phyloP scores from a whole-genome alignment of 2,113 vertebrate genomes.

The Hemibagrus wyckioides region DNA sequence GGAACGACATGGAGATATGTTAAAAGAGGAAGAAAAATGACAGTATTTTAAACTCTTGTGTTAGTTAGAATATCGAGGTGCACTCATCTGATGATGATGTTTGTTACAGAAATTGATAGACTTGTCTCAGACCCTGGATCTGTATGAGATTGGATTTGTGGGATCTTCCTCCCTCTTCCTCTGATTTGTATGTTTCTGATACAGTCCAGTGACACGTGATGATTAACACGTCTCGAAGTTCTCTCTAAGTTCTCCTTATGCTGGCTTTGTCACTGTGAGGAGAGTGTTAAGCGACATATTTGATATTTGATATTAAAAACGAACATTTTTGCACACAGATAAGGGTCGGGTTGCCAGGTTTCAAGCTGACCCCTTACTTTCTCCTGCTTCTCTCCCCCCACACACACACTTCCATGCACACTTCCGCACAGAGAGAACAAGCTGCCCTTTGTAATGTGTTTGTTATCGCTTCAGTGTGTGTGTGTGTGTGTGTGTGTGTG shows the following conservation, averaged over 20 bases:
- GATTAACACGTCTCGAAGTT: neutral
- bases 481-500: constrained; percentile 7
- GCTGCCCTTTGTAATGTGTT: constrained; percentile 12
- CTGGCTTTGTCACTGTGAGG: neutral
- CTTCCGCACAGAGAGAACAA: constrained; percentile 6
- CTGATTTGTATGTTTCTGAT: neutral
- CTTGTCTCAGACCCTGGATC: neutral
- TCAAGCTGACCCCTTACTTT: neutral
- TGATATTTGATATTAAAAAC: too few species aligned
- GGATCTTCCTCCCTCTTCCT: neutral
- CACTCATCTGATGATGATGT: neutral
- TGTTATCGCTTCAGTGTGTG: constrained; percentile 4
- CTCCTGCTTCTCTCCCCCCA: neutral
- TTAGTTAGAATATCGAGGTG: neutral
- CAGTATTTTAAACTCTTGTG: neutral
- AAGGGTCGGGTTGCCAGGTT: neutral
- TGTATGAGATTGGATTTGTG: neutral
- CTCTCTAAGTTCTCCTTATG: neutral
- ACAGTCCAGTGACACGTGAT: neutral
- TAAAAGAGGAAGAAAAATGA: neutral
- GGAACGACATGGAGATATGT: neutral
- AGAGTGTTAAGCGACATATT: too few species aligned
- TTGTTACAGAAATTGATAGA: neutral
- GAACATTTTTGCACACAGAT: neutral
- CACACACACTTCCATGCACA: neutral